Percentiles rank a stretch among this genome's conserved stretches.
phyloP scores from a whole-genome alignment of 2,888 invertebrate genomes.

The Chalcosyrphus nemorum region DNA sequence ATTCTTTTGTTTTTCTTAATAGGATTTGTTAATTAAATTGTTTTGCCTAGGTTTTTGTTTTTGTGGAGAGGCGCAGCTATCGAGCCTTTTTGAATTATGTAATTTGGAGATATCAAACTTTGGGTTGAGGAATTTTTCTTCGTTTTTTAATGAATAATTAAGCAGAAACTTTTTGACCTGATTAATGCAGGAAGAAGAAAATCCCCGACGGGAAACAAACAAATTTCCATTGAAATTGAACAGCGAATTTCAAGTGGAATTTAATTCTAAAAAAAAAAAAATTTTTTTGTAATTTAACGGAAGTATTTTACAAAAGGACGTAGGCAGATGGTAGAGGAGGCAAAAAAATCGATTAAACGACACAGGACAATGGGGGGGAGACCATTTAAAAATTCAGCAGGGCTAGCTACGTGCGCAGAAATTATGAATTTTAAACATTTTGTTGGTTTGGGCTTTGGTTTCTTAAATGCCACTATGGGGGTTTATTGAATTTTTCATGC shows the following conservation, averaged over 20 bases:
- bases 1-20: slow-evolving; percentile 64
- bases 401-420: slow-evolving; percentile 9
- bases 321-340: background rate
- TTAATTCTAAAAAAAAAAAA: slow-evolving; percentile 11
- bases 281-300: background rate
- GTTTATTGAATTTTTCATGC: background rate
- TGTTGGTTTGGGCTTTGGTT: slow-evolving; percentile 1
- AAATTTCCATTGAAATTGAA: slow-evolving; percentile 16
- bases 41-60: slow-evolving; percentile 27
- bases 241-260: slow-evolving; percentile 13
- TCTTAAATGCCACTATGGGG: background rate
- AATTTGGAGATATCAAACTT: slow-evolving; percentile 32
- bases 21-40: slow-evolving; percentile 71
- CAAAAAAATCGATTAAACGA: slow-evolving; percentile 19
- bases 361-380: slow-evolving; percentile 9
- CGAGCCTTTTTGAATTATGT: slow-evolving; percentile 47
- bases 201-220: slow-evolving; percentile 49
- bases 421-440: slow-evolving; percentile 12
- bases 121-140: background rate
- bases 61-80: slow-evolving; percentile 27
- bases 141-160: slow-evolving; percentile 58
- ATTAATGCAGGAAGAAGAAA: slow-evolving; percentile 39
- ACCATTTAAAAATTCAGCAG: background rate
- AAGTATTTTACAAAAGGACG: background rate
- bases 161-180: slow-evolving; percentile 44